Percentiles rank a stretch among this genome's conserved stretches.
Evolutionary conservation across 2,888 invertebrate genomes (phyloP).

Genomic region (Anorthoa munda): DNA sequence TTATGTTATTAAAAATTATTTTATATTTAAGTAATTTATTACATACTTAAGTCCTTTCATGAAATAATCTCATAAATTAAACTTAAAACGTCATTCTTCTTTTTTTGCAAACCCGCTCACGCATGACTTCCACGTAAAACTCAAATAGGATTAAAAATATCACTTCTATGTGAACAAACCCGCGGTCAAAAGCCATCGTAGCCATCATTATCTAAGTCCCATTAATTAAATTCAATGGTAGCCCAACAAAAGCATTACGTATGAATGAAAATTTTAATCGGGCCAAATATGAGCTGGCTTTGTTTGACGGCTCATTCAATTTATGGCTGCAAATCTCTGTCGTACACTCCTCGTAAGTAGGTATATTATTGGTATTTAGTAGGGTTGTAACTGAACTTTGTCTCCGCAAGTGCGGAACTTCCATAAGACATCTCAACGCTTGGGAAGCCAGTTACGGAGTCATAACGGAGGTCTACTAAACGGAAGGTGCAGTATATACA

Average conservation of each 20-base stretch:
- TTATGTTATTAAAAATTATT: too few species aligned
- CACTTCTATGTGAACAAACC: constrained; percentile 56
- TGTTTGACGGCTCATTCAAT: constrained; percentile 78
- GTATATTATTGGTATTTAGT: constrained; percentile 86
- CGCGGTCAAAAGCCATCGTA: constrained; percentile 63
- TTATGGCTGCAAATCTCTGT: constrained; percentile 83
- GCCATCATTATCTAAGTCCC: constrained; percentile 67
- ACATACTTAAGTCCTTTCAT: too few species aligned
- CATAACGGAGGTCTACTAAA: too few species aligned
- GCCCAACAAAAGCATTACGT: constrained; percentile 72
- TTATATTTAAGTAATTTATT: too few species aligned
- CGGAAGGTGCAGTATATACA: too few species aligned
- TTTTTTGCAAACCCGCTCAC: constrained; percentile 20
- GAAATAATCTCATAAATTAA: constrained; percentile 24
- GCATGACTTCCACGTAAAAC: constrained; percentile 30
- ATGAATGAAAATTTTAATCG: constrained; percentile 80
- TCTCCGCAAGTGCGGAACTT: too few species aligned
- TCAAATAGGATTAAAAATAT: constrained; percentile 61
- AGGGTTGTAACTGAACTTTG: constrained; percentile 70
- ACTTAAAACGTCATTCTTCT: constrained; percentile 19
- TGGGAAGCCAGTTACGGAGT: too few species aligned
- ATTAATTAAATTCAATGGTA: constrained; percentile 72
- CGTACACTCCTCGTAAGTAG: constrained; percentile 84
- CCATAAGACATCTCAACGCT: too few species aligned
- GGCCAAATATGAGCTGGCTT: constrained; percentile 73